These are phyloP conservation scores for Semaprochilodus insignis DNA, from an alignment of 2,797 vertebrate species.

Conservation along the genomic window DNA sequence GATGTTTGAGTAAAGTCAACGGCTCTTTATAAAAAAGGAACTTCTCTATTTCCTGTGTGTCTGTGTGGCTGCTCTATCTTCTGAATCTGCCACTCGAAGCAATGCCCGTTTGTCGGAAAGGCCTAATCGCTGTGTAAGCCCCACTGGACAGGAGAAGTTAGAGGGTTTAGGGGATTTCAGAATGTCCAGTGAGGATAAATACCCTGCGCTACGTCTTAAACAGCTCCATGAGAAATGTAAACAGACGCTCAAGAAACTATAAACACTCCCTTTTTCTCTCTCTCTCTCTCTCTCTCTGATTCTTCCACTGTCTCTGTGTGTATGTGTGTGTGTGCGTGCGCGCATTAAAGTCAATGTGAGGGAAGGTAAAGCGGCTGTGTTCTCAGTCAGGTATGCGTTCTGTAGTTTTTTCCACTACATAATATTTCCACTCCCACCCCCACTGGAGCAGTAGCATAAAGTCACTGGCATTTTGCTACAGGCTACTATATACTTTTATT, in stretches of 20 bases:
- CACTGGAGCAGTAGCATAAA: too few species aligned
- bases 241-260: slow-evolving; percentile 67
- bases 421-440: slow-evolving; percentile 64
- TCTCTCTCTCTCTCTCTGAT: neutral
- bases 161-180: slow-evolving; percentile 40
- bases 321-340: slow-evolving; percentile 2
- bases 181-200: slow-evolving; percentile 42
- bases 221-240: slow-evolving; percentile 66
- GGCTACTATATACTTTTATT: too few species aligned
- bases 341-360: slow-evolving; percentile 43
- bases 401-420: slow-evolving; percentile 71
- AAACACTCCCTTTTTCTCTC: slow-evolving; percentile 62
- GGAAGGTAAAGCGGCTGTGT: slow-evolving; percentile 60
- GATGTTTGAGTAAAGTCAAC: neutral
- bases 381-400: slow-evolving; percentile 70
- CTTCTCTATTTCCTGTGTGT: neutral
- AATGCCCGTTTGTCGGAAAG: slow-evolving; percentile 8
- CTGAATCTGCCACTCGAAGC: neutral
- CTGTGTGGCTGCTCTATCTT: neutral
- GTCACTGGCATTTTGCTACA: too few species aligned
- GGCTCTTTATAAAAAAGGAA: neutral
- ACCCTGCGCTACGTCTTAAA: slow-evolving; percentile 58
- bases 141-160: slow-evolving; percentile 22
- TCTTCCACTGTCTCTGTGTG: neutral
- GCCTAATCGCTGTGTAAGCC: slow-evolving; percentile 14